Conservation (phyloP, 2,797 vertebrate species). For the Phoeniculus purpureus region DNA sequence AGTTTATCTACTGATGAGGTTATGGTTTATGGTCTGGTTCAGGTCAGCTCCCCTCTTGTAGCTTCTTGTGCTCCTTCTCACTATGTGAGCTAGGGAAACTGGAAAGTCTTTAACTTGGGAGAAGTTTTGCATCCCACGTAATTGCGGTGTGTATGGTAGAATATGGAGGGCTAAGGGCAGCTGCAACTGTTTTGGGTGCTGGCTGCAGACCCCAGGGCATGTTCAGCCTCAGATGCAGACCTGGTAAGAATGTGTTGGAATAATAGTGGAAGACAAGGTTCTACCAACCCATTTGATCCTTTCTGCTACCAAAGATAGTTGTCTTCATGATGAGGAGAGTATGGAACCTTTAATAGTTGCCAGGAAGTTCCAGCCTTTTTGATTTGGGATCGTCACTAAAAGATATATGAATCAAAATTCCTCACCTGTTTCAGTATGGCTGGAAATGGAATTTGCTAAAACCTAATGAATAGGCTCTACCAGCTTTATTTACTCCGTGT, state of each 20-base stretch:
- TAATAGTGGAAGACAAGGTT: not conserved
- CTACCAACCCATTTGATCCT: not conserved
- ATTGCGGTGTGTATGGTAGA: not conserved
- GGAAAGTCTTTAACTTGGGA: not conserved
- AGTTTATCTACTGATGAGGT: not conserved
- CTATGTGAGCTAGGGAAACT: not conserved
- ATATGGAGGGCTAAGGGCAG: not conserved
- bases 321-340: not conserved
- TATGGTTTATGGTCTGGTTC: not conserved
- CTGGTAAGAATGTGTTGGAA: not conserved
- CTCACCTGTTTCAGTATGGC: not conserved
- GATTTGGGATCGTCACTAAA: not conserved
- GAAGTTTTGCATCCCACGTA: not conserved
- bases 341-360: not conserved
- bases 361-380: not conserved
- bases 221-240: not conserved
- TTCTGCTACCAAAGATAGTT: not conserved
- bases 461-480: not conserved
- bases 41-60: not conserved
- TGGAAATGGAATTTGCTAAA: not conserved
- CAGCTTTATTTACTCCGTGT: not conserved
- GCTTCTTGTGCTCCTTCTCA: not conserved
- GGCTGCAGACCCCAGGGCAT: not conserved
- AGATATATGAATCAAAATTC: not conserved
- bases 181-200: not conserved